Base-by-base conservation (phyloP, 2,797 vertebrate species). In the Pteropus rufus region DNA sequence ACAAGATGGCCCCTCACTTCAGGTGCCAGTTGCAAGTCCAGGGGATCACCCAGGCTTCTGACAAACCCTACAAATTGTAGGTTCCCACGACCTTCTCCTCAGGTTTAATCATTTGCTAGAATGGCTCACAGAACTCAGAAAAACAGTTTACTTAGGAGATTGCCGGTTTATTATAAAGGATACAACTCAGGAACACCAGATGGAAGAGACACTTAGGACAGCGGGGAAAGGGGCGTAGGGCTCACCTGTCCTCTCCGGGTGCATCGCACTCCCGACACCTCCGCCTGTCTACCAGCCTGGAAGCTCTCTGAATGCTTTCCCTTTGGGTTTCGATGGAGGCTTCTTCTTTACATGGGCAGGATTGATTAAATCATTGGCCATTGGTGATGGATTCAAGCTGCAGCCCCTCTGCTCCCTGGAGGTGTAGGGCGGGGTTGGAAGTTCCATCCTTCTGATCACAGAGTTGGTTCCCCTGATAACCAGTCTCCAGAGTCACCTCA, bases 191-290 rank as follows among this genome's bases (percentile, higher is more conserved):
- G 21, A 49, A 67, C n/a, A 39, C 75, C 67, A 23, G 26, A 7
- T 18, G 15, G 34, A 41, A 46, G 52, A 77, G 39, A 26, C 21
- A 39, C 49, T 2, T 7, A 76, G 58, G 56, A 14, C 46, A 24
- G 10, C 10, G 23, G 76, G 44, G 44, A 24, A 21, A 39, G 76
- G 15, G 29, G n/a, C 4, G 6, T 49, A 21, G 58, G 6, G 11
- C n/a, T 80, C 24, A 4, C 19, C 9, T 3, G 11, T 18, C 12
- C 31, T 4, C 75, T 36, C 21, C 41, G 36, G 36, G 10, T 19
- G 2, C 4, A 0, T 11, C 7, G 11, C 7, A 7, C 49, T 29
- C 34, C 18, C 16, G 15, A 36, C 7, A 39, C 46, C 46, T 49
- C 26, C 26, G 0, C 1, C 10, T 1, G 2, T n/a, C 73, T 34